Base-by-base conservation (phyloP, 2,113 vertebrate genomes). In the Electrona antarctica region DNA sequence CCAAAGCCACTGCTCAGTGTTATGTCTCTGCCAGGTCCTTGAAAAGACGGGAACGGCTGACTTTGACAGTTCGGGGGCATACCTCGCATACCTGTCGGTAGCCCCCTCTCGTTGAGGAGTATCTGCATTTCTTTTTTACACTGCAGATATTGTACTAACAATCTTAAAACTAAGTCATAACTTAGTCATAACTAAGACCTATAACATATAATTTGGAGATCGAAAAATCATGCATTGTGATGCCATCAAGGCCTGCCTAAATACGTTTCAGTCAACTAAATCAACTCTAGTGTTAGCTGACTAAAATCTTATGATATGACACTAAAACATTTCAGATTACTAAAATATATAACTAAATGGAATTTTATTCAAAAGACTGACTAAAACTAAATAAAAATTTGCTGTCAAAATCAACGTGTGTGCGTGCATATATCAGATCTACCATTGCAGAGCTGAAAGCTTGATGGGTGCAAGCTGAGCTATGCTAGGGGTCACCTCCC, bases 21-120 rank as follows among this genome's bases (percentile, higher is more conserved):
- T 90, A 81, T 90, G 88, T 90, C 90, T 91, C 67, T 74, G 64
- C 67, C 28, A 33, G 79, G 74, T 70, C 63, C 69, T 76, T 70
- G 70, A 74, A 57, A 70, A 82, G 79, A 58, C 77, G 15, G 71
- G 72, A 76, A 80, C 4, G 59, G 83, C 73, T 72, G 67, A 49
- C 60, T 83, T 64, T 80, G 78, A 85, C 81, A 80, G 80, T 62
- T 14, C 61, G 28, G 70, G 52, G 52, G 72, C 74, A 80, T 85
- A 59, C 71, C 82, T 88, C 63, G 69, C 62, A 84, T 81, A 87
- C 66, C 71, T 87, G 61, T 67, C 60, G 12, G 76, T 63, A 67
- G 58, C 64, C 15, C 21, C 33, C 46, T 72, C 61, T 74, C 50
- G 8, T 74, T 76, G 56, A 58, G 47, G 68, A 65, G 41, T 47